These are phyloP conservation scores for Oncorhynchus tshawytscha DNA, from an alignment of 2,113 vertebrate genomes.

Conservation along the genomic window DNA sequence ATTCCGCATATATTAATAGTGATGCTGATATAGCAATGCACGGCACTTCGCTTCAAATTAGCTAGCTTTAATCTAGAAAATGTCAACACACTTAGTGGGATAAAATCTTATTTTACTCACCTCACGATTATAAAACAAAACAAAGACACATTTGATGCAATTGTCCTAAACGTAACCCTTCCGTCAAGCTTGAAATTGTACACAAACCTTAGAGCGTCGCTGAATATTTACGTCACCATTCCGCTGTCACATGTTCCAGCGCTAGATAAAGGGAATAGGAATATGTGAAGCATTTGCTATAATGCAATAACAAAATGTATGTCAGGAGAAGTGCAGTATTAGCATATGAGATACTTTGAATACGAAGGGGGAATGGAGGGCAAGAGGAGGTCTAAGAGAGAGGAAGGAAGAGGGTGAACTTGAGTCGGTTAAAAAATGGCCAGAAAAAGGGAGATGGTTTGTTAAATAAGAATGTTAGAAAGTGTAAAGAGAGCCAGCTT, in stretches of 20 bases:
- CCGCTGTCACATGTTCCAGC: not conserved
- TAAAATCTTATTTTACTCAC: conserved; percentile 45
- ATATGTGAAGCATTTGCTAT: too few species aligned
- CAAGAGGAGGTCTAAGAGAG: too few species aligned
- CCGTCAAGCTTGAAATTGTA: conserved; percentile 46
- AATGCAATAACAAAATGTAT: too few species aligned
- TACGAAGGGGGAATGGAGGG: too few species aligned
- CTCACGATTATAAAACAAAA: conserved; percentile 49
- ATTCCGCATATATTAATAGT: conserved; percentile 69
- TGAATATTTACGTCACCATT: conserved; percentile 58
- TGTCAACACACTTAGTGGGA: not conserved
- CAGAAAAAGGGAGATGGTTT: too few species aligned
- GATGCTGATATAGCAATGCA: conserved; percentile 35
- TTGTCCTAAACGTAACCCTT: conserved; percentile 52
- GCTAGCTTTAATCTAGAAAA: conserved; percentile 26
- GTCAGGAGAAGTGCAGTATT: too few species aligned
- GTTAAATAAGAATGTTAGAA: too few species aligned
- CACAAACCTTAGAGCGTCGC: conserved; percentile 66
- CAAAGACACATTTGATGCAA: conserved; percentile 48
- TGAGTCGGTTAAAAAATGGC: too few species aligned
- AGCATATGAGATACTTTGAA: too few species aligned
- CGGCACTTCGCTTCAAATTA: conserved; percentile 29
- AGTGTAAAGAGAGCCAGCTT: too few species aligned
- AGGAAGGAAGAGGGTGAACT: too few species aligned
- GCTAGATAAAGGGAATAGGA: too few species aligned